Conservation (phyloP, 1,140 invertebrate genomes). For the Carcinoscorpius rotundicauda region DNA sequence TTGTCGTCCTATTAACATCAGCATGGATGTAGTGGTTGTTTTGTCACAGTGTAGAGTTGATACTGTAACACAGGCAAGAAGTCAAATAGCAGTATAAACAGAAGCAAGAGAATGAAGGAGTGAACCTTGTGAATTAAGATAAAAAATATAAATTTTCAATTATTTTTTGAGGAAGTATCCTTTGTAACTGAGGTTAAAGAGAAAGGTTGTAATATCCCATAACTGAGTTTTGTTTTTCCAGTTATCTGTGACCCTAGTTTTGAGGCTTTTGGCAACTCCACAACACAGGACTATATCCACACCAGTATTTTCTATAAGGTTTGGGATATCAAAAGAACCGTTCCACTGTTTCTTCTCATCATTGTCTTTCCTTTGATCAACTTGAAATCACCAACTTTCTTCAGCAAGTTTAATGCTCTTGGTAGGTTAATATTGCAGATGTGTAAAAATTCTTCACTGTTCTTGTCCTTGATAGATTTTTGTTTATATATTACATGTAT, state of each 20-base stretch:
- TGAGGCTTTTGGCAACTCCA: slow-evolving; percentile 1
- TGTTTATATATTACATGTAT: not conserved
- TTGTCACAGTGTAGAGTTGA: no score
- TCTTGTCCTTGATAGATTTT: not conserved
- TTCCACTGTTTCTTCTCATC: slow-evolving; percentile 64
- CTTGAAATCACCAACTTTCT: slow-evolving; percentile 77
- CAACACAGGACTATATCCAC: not conserved
- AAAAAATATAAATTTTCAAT: no score
- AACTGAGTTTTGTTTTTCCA: not conserved
- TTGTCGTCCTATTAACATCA: no score
- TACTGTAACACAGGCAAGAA: no score
- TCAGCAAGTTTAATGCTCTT: slow-evolving; percentile 85
- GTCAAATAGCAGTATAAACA: no score
- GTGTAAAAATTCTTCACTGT: not conserved
- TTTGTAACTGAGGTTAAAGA: no score
- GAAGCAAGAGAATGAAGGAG: no score
- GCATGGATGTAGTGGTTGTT: no score
- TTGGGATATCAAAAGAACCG: slow-evolving; percentile 62
- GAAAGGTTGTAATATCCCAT: no score
- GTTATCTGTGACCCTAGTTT: not conserved
- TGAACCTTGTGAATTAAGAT: no score
- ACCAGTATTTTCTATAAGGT: slow-evolving; percentile 32
- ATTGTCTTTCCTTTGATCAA: slow-evolving; percentile 67
- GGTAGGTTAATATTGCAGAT: slow-evolving; percentile 43
- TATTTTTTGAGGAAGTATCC: no score